Conservation (phyloP, 2,888 invertebrate genomes). For the Agriopis leucophaearia region DNA sequence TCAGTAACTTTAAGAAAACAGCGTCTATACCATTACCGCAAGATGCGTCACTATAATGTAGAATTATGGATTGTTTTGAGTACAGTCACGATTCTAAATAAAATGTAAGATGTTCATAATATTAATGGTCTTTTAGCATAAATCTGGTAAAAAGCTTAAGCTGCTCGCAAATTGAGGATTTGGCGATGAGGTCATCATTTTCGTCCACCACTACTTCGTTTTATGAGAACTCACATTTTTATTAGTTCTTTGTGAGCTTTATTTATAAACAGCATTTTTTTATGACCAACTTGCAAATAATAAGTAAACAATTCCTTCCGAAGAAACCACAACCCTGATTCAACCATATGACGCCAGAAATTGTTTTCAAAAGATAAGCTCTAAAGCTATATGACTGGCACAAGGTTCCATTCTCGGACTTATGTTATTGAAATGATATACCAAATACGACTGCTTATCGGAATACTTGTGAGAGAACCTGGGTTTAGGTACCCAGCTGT, state of each 20-base stretch:
- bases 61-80: slow-evolving; percentile 31
- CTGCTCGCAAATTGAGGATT: not conserved
- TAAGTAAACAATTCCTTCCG: not conserved
- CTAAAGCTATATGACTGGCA: slow-evolving; percentile 13
- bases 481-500: not conserved
- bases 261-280: not conserved
- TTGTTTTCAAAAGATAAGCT: slow-evolving; percentile 24
- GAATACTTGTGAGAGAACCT: not conserved
- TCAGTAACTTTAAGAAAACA: slow-evolving; percentile 26
- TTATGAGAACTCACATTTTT: not conserved
- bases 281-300: not conserved
- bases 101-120: slow-evolving; percentile 5
- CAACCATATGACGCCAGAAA: slow-evolving; percentile 19
- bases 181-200: no score
- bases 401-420: slow-evolving; percentile 28
- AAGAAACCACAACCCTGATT: slow-evolving; percentile 22
- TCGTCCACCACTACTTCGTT: no score
- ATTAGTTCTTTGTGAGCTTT: not conserved
- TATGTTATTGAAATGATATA: slow-evolving; percentile 27
- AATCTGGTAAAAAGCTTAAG: not conserved
- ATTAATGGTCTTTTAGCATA: slow-evolving; percentile 11
- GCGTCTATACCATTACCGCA: slow-evolving; percentile 15
- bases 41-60: slow-evolving; percentile 32
- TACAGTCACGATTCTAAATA: slow-evolving; percentile 26
- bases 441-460: slow-evolving; percentile 2